Conservation (phyloP, 1,140 invertebrate species). For the Pachyrhynchus sulphureomaculatus region DNA sequence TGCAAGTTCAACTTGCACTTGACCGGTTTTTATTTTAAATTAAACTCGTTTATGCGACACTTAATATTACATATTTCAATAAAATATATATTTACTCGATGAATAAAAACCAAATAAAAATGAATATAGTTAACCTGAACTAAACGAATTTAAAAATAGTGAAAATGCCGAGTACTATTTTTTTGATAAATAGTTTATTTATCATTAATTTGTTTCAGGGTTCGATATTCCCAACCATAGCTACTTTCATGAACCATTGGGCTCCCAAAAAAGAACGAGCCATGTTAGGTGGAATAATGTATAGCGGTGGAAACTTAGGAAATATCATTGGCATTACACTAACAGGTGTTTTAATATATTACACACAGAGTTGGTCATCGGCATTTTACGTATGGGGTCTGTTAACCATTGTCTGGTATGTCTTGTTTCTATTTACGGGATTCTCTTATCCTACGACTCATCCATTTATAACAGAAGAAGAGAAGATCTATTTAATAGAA, state of each 20-base stretch:
- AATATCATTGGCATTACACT: slow-evolving; percentile 16
- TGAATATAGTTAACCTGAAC: too few species aligned
- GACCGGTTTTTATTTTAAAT: too few species aligned
- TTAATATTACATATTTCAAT: too few species aligned
- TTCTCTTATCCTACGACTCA: slow-evolving; percentile 17
- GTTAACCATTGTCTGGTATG: slow-evolving; percentile 3
- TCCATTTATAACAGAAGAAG: slow-evolving; percentile 20
- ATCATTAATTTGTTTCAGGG: slow-evolving; percentile 3
- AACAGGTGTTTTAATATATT: slow-evolving; percentile 9
- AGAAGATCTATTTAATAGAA: not conserved
- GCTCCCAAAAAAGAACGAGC: slow-evolving; percentile 11
- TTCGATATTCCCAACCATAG: slow-evolving; percentile 17
- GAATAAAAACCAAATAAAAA: too few species aligned
- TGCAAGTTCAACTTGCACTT: too few species aligned
- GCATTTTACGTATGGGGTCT: slow-evolving; percentile 23
- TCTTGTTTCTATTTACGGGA: slow-evolving; percentile 9
- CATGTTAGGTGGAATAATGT: slow-evolving; percentile 15
- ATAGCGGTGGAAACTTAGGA: slow-evolving; percentile 15
- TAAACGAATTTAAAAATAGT: too few species aligned
- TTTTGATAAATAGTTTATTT: too few species aligned
- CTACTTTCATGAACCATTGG: slow-evolving; percentile 20
- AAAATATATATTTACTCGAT: too few species aligned
- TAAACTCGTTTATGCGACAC: too few species aligned
- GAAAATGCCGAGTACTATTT: too few species aligned
- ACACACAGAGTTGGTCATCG: slow-evolving; percentile 9